Evolutionary conservation across 1,140 invertebrate species (phyloP).

Genomic region (Anastrepha ludens): DNA sequence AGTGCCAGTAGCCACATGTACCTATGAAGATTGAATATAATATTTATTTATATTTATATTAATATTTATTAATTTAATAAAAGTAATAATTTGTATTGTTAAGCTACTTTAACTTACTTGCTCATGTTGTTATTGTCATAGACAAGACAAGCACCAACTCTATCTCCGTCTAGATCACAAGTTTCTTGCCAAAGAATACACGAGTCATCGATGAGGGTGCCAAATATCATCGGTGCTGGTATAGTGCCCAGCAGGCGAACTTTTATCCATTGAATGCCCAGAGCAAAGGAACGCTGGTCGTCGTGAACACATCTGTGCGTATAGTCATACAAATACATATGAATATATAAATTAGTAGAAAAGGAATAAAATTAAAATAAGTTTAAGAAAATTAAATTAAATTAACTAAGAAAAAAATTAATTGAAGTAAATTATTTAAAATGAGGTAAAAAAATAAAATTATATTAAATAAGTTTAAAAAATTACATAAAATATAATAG

Average conservation of each 20-base stretch:
- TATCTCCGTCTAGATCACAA: slow-evolving; percentile 75
- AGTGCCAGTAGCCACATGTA: slow-evolving; percentile 81
- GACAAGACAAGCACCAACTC: slow-evolving; percentile 79
- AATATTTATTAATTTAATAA: not conserved
- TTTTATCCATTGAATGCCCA: slow-evolving; percentile 91
- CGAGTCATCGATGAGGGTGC: slow-evolving; percentile 87
- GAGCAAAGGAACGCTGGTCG: slow-evolving; percentile 88
- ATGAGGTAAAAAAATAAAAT: not conserved
- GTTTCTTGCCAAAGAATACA: slow-evolving; percentile 86
- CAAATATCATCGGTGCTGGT: slow-evolving; percentile 90
- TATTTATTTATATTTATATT: not conserved
- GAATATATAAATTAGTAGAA: not conserved
- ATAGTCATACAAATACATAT: not conserved
- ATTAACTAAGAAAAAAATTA: too few species aligned
- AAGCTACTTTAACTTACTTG: slow-evolving; percentile 74
- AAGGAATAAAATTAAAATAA: not conserved
- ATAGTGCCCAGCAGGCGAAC: slow-evolving; percentile 88
- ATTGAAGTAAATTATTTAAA: too few species aligned
- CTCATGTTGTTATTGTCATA: slow-evolving; percentile 84
- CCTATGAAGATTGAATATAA: slow-evolving; percentile 71
- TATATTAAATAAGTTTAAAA: too few species aligned
- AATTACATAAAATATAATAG: not conserved
- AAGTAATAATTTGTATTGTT: not conserved
- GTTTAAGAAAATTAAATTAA: too few species aligned
- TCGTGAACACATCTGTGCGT: slow-evolving; percentile 83